phyloP scores from a whole-genome alignment of 2,113 vertebrate genomes.

The Dromaius novaehollandiae region DNA sequence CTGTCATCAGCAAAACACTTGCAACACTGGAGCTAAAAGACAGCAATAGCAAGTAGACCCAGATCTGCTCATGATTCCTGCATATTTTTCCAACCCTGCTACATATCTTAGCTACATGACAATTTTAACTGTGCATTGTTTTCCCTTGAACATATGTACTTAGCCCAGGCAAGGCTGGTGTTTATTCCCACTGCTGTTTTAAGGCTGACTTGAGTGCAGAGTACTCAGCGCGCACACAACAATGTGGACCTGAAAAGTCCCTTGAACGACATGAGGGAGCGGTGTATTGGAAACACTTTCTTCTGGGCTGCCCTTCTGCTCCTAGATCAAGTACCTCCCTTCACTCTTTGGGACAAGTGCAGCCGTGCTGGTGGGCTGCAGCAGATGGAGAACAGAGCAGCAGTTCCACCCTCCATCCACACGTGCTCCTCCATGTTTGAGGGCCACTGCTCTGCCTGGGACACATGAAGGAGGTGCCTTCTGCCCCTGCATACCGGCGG shows the following conservation, averaged over 20 bases:
- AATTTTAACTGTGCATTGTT: not conserved
- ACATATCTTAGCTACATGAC: not conserved
- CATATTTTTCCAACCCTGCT: not conserved
- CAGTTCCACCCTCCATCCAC: not conserved
- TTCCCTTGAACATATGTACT: accelerated
- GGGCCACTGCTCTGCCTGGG: accelerated
- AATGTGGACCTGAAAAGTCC: accelerated
- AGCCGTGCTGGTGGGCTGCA: not conserved
- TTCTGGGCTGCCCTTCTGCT: not conserved
- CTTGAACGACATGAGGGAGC: not conserved
- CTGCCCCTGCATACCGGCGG: accelerated
- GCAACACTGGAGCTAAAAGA: not conserved
- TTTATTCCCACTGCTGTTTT: not conserved
- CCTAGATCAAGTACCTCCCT: not conserved
- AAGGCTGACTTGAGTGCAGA: accelerated
- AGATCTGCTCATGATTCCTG: not conserved
- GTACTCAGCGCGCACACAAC: not conserved
- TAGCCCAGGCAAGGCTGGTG: accelerated
- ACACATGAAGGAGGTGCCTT: accelerated
- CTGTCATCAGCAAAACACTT: not conserved
- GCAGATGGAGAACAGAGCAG: not conserved
- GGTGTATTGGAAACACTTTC: not conserved
- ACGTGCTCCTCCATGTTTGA: accelerated
- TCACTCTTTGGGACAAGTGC: not conserved
- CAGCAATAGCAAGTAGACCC: not conserved